These are phyloP conservation scores for Cyaniris semiargus DNA, from an alignment of 2,888 invertebrate genomes.

Conservation along the genomic window DNA sequence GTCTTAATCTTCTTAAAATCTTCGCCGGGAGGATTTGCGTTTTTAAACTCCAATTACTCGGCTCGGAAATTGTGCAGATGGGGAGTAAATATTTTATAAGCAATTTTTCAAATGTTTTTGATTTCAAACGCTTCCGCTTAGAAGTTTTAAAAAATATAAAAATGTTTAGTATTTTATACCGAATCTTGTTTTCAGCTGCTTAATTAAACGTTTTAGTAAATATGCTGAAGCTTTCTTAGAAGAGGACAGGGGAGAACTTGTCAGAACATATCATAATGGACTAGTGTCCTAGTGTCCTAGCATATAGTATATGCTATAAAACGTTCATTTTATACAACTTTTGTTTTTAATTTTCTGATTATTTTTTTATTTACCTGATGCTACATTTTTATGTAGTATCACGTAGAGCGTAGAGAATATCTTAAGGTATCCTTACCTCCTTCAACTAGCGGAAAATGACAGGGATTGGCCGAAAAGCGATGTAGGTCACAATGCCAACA, in stretches of 20 bases:
- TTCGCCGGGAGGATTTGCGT: constrained; percentile 28
- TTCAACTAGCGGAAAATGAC: constrained; percentile 12
- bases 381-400: not conserved
- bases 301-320: too few relatives aligned
- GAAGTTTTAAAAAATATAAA: not conserved
- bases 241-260: not conserved
- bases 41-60: constrained; percentile 28
- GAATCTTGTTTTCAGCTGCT: not conserved
- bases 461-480: constrained; percentile 14
- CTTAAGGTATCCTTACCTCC: constrained; percentile 11
- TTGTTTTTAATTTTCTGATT: not conserved
- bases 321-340: not conserved
- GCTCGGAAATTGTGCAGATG: constrained; percentile 27
- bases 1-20: constrained; percentile 41
- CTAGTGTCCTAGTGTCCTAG: too few relatives aligned
- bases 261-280: not conserved
- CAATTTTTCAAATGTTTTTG: constrained; percentile 20
- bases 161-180: not conserved
- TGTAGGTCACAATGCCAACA: constrained; percentile 20
- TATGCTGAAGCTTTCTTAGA: not conserved
- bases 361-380: not conserved
- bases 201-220: not conserved
- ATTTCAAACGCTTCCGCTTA: constrained; percentile 10
- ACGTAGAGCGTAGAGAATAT: not conserved
- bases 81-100: constrained; percentile 26